These are phyloP conservation scores for Hyla sarda DNA, from an alignment of 2,113 vertebrate species.

Conservation along the genomic window DNA sequence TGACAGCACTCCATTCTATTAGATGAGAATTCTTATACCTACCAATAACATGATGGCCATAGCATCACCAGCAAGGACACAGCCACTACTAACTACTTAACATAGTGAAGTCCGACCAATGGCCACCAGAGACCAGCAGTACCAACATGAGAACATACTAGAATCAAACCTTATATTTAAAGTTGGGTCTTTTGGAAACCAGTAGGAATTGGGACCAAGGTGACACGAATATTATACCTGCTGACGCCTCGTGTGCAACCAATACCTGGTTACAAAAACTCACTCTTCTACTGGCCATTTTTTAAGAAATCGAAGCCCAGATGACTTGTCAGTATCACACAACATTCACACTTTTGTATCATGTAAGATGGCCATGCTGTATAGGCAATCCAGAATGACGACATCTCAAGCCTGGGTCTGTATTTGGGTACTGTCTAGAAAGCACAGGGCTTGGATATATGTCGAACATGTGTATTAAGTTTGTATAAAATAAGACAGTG, in stretches of 20 bases:
- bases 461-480: not conserved
- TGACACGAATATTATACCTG: too few species aligned
- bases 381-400: not conserved
- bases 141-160: too few species aligned
- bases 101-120: too few species aligned
- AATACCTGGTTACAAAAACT: not conserved
- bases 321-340: not conserved
- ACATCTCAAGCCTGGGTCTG: not conserved
- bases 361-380: not conserved
- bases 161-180: too few species aligned
- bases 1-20: too few species aligned
- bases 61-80: not conserved
- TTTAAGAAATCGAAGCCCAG: not conserved
- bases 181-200: too few species aligned
- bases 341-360: too few species aligned
- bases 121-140: not conserved
- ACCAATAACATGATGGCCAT: too few species aligned
- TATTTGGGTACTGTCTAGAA: too few species aligned
- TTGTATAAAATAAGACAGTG: not conserved
- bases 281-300: not conserved
- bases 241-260: not conserved
- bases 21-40: too few species aligned
- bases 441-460: not conserved
- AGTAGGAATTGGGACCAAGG: too few species aligned
- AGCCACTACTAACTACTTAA: not conserved